Evolutionary conservation across 2,113 vertebrate species (phyloP).

Genomic region (Syrmaticus mikado): DNA sequence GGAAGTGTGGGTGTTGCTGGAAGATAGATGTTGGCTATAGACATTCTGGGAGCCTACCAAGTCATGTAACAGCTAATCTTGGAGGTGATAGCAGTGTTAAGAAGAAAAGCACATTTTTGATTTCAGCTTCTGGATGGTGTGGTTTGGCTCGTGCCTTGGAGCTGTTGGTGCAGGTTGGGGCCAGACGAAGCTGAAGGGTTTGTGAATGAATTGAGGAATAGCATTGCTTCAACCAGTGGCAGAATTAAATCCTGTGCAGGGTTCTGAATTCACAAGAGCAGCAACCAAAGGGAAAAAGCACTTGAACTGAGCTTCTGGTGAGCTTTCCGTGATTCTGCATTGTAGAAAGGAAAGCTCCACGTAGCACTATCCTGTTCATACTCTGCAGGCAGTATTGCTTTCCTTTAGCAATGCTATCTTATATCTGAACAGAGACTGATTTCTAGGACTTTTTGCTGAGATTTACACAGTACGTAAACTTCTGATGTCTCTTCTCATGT

Average conservation of each 20-base stretch:
- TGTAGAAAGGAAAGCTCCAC: not conserved
- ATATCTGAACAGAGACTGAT: not conserved
- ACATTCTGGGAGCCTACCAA: not conserved
- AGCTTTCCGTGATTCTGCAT: not conserved
- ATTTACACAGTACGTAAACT: not conserved
- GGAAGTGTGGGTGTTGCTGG: rapidly evolving
- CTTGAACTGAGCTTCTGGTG: rapidly evolving
- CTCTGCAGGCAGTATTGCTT: not conserved
- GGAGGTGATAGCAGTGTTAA: not conserved
- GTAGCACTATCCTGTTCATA: not conserved
- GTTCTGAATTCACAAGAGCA: not conserved
- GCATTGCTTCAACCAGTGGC: not conserved
- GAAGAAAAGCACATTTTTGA: not conserved
- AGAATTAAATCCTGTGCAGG: rapidly evolving
- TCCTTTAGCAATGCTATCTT: not conserved
- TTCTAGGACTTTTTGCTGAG: not conserved
- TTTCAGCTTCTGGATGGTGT: not conserved
- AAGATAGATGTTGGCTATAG: not conserved
- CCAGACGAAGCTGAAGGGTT: not conserved
- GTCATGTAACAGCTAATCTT: not conserved
- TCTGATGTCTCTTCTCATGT: not conserved
- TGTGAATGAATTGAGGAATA: not conserved
- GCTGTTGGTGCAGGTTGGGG: not conserved
- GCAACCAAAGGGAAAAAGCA: not conserved
- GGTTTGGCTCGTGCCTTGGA: not conserved